phyloP scores from a whole-genome alignment of 1,140 invertebrate genomes.

The Leguminivora glycinivorella region DNA sequence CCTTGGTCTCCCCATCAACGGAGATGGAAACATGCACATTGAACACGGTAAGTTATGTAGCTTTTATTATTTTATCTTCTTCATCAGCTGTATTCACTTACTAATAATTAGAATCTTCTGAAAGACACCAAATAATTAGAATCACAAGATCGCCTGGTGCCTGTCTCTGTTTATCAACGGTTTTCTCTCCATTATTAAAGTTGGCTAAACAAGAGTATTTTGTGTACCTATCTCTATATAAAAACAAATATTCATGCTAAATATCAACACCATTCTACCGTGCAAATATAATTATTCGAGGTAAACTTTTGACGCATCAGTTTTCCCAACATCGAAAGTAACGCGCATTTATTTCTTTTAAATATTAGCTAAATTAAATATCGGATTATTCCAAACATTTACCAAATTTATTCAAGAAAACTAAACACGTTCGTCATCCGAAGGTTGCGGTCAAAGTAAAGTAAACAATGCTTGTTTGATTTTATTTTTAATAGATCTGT shows the following conservation, averaged over 20 bases:
- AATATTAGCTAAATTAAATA: neutral
- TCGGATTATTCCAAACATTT: neutral
- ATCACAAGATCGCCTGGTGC: too few species aligned
- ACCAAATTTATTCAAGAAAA: neutral
- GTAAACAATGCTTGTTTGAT: neutral
- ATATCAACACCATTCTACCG: too few species aligned
- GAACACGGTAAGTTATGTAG: slow-evolving; percentile 40
- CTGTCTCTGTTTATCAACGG: too few species aligned
- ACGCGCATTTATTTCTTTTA: too few species aligned
- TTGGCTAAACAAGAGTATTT: too few species aligned
- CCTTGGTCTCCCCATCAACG: slow-evolving; percentile 42
- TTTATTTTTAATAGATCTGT: slow-evolving; percentile 5
- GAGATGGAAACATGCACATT: slow-evolving; percentile 43
- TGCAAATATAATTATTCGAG: too few species aligned
- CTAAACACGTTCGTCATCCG: neutral
- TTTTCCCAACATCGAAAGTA: neutral
- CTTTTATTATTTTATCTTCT: slow-evolving; percentile 9
- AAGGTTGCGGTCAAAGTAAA: neutral
- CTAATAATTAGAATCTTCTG: too few species aligned
- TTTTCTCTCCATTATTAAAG: too few species aligned
- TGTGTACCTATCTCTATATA: too few species aligned
- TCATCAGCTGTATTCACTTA: too few species aligned
- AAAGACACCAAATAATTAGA: too few species aligned
- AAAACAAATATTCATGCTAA: too few species aligned
- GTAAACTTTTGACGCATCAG: neutral